Evolutionary conservation across 1,140 invertebrate genomes (phyloP), one percentile per base, ranked within the genome.

Genomic region (Meteorus sp.): DNA sequence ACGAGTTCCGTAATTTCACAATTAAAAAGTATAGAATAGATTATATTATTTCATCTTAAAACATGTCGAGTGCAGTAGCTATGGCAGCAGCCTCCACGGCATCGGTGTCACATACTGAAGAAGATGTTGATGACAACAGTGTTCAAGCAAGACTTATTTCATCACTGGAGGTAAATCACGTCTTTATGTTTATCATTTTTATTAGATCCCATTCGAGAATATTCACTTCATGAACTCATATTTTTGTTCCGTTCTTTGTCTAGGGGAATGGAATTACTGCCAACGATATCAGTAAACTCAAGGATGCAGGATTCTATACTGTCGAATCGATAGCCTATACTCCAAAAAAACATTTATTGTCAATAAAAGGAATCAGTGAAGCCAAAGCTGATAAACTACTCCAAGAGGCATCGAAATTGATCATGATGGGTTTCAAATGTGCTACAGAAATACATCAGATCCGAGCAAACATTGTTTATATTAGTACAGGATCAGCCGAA

Each of bases 391-490:
- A 99, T 64, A 98, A 98, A 84, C 90, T 99, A 60, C 68, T 97
- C 52, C 85, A 85, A 43, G 95, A 98, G 83, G 95, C 95, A 4
- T 84, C 86, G 0, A 99, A 98, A 81, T 71, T 98, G 13, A 93
- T 99, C 2, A 93, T 94, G 0, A 95, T 99, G 90, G 97, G 97
- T 0, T 99, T 99, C 72, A 97, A 95, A 25, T 97, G 95, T 19
- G 98, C 97, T 0, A 94, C 94, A 35, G 94, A 96, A 73, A 93
- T 98, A 74, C 93, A 98, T 77, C 88, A 93, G 68, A 97, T 94
- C 76, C 85, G 98, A 56, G 64, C 72, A 0, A 79, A 79, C 29
- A 90, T 97, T 22, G 91, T 97, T 41, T 89, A 89, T 69, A 76
- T 97, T 8, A 94, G 93, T 13, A 97, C 94, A 13, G 95, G 95